Evolutionary conservation across 2,797 vertebrate genomes (phyloP).

Genomic region (Chanos chanos): DNA sequence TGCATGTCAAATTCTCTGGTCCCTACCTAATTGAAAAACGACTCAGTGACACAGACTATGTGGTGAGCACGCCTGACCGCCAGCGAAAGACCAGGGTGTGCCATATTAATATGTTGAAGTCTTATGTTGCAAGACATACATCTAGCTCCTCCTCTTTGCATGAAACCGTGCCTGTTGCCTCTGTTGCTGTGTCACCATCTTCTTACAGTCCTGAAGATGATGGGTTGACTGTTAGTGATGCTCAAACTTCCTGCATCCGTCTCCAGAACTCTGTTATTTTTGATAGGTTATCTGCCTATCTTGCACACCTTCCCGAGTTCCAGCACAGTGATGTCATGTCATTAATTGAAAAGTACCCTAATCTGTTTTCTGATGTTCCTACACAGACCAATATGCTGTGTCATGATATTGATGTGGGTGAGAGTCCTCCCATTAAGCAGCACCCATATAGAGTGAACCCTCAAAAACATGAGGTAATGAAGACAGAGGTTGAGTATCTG

Average conservation of each 20-base stretch:
- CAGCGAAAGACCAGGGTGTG: neutral
- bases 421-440: neutral
- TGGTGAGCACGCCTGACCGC: neutral
- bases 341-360: neutral
- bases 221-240: neutral
- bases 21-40: neutral
- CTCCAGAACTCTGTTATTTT: neutral
- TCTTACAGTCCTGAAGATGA: neutral
- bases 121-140: too few relatives aligned
- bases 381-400: neutral
- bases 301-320: neutral
- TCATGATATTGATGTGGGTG: constrained; percentile 1
- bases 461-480: neutral
- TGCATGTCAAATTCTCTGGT: neutral
- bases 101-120: constrained; percentile 10
- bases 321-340: neutral
- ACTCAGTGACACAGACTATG: neutral
- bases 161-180: neutral
- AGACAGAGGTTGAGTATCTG: neutral
- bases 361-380: neutral
- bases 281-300: too few relatives aligned
- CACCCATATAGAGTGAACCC: neutral
- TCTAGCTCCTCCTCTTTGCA: too few relatives aligned
- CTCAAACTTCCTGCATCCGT: neutral
- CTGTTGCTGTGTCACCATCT: neutral